These are phyloP conservation scores for Agriotes lineatus DNA, from an alignment of 2,888 invertebrate species.

Conservation along the genomic window DNA sequence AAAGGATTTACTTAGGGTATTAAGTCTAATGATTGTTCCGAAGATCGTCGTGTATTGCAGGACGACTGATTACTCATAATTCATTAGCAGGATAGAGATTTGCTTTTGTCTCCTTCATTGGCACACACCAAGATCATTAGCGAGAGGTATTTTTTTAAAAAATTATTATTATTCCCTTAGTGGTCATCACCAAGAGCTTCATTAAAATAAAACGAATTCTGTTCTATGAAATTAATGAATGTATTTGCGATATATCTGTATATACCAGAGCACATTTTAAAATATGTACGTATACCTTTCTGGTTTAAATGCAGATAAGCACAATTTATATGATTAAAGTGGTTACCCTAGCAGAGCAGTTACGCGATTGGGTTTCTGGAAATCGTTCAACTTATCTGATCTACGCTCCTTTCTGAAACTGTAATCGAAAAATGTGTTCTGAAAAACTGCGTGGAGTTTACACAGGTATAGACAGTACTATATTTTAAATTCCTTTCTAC, in stretches of 20 bases:
- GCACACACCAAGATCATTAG: too few relatives aligned
- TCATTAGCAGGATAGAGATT: neutral
- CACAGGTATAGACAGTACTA: neutral
- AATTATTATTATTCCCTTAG: too few relatives aligned
- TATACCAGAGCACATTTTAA: too few relatives aligned
- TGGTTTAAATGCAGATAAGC: conserved; percentile 13
- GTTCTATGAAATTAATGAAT: too few relatives aligned
- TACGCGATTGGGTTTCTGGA: conserved; percentile 20
- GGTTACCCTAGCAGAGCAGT: conserved; percentile 14
- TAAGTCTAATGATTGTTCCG: conserved; percentile 34
- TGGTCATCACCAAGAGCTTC: too few relatives aligned
- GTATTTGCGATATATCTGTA: too few relatives aligned
- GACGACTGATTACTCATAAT: conserved; percentile 6
- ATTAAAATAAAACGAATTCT: too few relatives aligned
- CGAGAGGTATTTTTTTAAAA: too few relatives aligned
- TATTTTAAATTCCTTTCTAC: neutral
- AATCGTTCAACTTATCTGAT: conserved; percentile 30
- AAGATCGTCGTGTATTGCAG: conserved; percentile 21
- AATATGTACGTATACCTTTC: conserved; percentile 13
- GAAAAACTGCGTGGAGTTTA: neutral
- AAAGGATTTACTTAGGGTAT: conserved; percentile 38
- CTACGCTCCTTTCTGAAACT: conserved; percentile 20
- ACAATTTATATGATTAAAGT: conserved; percentile 30
- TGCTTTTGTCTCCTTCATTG: too few relatives aligned
- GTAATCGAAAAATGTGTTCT: conserved; percentile 17